Evolutionary conservation across 1,140 invertebrate species (phyloP).

Genomic region (Caenorhabditis remanei): DNA sequence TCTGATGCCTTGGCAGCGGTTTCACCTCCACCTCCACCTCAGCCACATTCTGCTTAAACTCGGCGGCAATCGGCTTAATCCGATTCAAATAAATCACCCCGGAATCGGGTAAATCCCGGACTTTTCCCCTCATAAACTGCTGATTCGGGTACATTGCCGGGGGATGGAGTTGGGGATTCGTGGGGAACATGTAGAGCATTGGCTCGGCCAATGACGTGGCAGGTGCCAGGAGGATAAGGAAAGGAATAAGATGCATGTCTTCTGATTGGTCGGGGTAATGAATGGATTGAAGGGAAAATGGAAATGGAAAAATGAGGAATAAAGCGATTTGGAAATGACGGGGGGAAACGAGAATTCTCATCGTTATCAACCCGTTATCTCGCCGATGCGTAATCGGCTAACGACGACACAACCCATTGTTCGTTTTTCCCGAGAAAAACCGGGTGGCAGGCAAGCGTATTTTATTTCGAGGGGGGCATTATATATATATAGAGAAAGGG

Average conservation of each 20-base stretch:
- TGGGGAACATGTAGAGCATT: slow-evolving; percentile 40
- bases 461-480: not conserved
- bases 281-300: not conserved
- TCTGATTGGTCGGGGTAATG: too few species aligned
- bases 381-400: not conserved
- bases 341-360: too few species aligned
- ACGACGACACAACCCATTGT: too few species aligned
- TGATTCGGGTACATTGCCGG: slow-evolving; percentile 33
- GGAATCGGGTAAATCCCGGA: slow-evolving; percentile 25
- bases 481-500: too few species aligned
- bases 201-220: slow-evolving; percentile 14
- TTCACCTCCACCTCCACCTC: not conserved
- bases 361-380: not conserved
- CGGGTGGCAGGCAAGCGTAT: too few species aligned
- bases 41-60: not conserved
- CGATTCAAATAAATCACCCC: slow-evolving; percentile 33
- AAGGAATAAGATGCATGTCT: too few species aligned
- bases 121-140: slow-evolving; percentile 37
- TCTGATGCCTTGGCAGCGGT: not conserved
- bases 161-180: slow-evolving; percentile 28
- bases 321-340: too few species aligned
- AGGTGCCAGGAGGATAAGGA: not conserved
- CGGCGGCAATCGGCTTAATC: slow-evolving; percentile 19
- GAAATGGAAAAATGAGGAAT: too few species aligned
- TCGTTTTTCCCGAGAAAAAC: too few species aligned